phyloP scores from a whole-genome alignment of 2,113 vertebrate species.

The Petrocephalus zakoni region DNA sequence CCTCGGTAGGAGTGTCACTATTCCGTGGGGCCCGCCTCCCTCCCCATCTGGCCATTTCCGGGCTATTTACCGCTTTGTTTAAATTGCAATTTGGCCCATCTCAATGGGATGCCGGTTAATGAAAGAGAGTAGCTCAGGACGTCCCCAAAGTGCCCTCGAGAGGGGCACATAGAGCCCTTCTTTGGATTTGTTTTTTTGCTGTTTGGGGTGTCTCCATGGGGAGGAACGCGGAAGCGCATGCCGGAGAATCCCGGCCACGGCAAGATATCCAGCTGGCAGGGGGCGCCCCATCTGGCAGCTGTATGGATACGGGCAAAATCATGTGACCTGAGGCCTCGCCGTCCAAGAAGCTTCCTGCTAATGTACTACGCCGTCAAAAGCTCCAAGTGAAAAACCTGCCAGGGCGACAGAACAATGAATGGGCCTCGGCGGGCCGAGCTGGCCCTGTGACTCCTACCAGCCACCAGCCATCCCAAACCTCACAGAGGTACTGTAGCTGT shows the following conservation, averaged over 20 bases:
- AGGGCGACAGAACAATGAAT: neutral
- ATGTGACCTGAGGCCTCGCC: neutral
- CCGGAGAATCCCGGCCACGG: neutral
- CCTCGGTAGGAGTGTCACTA: neutral
- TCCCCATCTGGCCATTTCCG: slow-evolving; percentile 16
- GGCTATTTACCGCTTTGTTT: slow-evolving; percentile 29
- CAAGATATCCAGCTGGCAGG: neutral
- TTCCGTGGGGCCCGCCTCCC: neutral
- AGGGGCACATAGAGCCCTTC: slow-evolving; percentile 27
- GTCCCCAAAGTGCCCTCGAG: slow-evolving; percentile 19
- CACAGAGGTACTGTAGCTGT: neutral
- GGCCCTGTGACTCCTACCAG: neutral
- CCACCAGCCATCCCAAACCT: neutral
- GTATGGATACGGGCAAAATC: neutral
- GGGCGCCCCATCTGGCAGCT: neutral
- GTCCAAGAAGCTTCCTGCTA: neutral
- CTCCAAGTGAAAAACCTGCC: neutral
- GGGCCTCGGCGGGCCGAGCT: neutral
- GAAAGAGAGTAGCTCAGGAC: slow-evolving; percentile 22
- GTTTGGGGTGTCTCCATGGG: neutral
- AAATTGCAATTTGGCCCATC: slow-evolving; percentile 31
- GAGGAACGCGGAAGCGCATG: neutral
- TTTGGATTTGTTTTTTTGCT: neutral
- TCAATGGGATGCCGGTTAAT: slow-evolving; percentile 37
- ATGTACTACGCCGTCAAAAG: neutral